Percentiles rank a stretch among this genome's conserved stretches.
Conservation (phyloP, 1,140 invertebrate species). For the Drosophila melanica region DNA sequence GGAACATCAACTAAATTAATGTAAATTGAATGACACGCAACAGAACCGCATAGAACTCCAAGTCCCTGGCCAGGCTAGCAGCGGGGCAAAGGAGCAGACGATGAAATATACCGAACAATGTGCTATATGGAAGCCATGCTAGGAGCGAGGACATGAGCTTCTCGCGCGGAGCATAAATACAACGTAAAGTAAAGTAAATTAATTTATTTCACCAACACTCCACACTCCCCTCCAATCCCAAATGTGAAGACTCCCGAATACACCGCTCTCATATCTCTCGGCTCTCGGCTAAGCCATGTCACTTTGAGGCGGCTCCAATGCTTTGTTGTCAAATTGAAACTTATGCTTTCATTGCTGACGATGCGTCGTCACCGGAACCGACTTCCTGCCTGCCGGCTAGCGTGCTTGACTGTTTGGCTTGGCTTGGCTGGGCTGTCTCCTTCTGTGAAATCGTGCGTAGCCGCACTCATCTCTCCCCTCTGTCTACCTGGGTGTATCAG, state of each 20-base stretch:
- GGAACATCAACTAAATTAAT: constrained; percentile 76
- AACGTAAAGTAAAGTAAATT: constrained; percentile 54
- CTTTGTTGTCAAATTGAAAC: constrained; percentile 40
- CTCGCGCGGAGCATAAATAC: constrained; percentile 15
- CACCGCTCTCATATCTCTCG: neutral
- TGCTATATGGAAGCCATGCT: neutral
- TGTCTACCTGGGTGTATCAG: constrained; percentile 13
- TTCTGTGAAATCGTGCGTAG: constrained; percentile 34
- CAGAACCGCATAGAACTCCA: constrained; percentile 58
- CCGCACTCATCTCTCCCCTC: constrained; percentile 16
- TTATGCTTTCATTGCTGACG: constrained; percentile 22
- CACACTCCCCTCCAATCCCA: neutral
- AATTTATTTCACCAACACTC: constrained; percentile 52
- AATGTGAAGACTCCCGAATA: neutral
- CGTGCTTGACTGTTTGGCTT: neutral
- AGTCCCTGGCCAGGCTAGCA: constrained; percentile 19
- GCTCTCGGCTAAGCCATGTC: constrained; percentile 10
- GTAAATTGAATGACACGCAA: constrained; percentile 79
- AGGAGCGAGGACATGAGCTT: neutral
- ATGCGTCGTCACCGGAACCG: constrained; percentile 39
- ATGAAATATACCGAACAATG: constrained; percentile 16
- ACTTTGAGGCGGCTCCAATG: constrained; percentile 22
- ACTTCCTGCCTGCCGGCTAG: constrained; percentile 43
- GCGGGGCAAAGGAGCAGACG: neutral
- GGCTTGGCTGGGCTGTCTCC: neutral